Evolutionary conservation across 2,888 invertebrate species (phyloP).

Genomic region (Euplexia lucipara): DNA sequence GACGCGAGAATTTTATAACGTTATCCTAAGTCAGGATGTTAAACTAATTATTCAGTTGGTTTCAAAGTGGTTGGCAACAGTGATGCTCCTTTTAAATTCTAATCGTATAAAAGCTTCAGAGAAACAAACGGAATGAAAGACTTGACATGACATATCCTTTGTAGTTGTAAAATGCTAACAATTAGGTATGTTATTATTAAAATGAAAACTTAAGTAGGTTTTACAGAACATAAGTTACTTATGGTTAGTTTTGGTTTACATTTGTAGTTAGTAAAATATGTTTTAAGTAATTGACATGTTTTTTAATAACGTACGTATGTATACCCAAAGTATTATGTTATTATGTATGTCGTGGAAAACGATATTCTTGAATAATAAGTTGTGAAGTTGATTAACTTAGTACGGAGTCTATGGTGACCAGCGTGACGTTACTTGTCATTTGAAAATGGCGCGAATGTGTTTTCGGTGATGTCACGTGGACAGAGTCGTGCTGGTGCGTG

Average conservation of each 20-base stretch:
- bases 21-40: background rate
- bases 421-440: too few relatives aligned
- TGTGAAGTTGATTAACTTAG: too few relatives aligned
- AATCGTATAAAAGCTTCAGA: slow-evolving; percentile 12
- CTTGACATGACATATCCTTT: slow-evolving; percentile 53
- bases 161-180: slow-evolving; percentile 41
- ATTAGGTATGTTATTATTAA: slow-evolving; percentile 42
- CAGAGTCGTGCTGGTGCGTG: too few relatives aligned
- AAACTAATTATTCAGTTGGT: slow-evolving; percentile 10
- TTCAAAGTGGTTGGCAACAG: slow-evolving; percentile 22
- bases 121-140: slow-evolving; percentile 37
- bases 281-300: too few relatives aligned
- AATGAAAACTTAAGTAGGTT: slow-evolving; percentile 40
- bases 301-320: background rate
- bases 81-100: slow-evolving; percentile 10
- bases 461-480: too few relatives aligned
- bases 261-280: too few relatives aligned
- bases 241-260: too few relatives aligned
- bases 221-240: slow-evolving; percentile 9
- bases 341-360: too few relatives aligned
- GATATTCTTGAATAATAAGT: too few relatives aligned
- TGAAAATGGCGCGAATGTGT: too few relatives aligned
- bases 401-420: too few relatives aligned
- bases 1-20: background rate
- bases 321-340: slow-evolving; percentile 12